These are phyloP conservation scores for Bergia puertoricense DNA, from an alignment of 92 coral and sea anemone genomes.

Conservation along the genomic window DNA sequence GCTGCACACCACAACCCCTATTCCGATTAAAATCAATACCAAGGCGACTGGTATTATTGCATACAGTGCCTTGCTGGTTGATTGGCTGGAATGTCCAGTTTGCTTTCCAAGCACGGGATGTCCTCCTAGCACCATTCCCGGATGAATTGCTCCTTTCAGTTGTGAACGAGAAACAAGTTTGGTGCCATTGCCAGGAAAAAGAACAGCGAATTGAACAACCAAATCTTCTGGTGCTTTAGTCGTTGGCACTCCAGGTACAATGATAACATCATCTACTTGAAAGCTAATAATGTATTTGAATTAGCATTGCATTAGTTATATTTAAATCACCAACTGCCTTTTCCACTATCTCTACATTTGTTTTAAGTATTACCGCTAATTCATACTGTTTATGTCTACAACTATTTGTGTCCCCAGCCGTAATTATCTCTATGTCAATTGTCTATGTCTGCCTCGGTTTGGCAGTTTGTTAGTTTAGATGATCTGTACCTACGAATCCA, in stretches of 20 bases:
- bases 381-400: too few species aligned
- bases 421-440: too few species aligned
- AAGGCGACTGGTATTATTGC: neutral
- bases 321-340: neutral
- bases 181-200: conserved; percentile 4
- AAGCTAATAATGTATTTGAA: neutral
- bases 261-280: neutral
- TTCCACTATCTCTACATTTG: neutral
- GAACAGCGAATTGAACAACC: neutral
- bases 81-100: neutral
- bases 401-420: too few species aligned
- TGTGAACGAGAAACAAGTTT: neutral
- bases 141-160: neutral
- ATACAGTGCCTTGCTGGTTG: neutral
- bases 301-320: neutral
- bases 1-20: neutral
- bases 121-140: neutral
- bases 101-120: neutral
- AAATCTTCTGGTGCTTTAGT: neutral
- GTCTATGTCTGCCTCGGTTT: too few species aligned
- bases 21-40: neutral
- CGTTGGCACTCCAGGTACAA: neutral
- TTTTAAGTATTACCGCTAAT: neutral
- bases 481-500: too few species aligned
- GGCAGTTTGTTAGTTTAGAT: too few species aligned